A percentile compares a stretch with the other conserved stretches of the same genome.
Conservation (phyloP, 2,797 vertebrate genomes). For the Urocyon cinereoargenteus region DNA sequence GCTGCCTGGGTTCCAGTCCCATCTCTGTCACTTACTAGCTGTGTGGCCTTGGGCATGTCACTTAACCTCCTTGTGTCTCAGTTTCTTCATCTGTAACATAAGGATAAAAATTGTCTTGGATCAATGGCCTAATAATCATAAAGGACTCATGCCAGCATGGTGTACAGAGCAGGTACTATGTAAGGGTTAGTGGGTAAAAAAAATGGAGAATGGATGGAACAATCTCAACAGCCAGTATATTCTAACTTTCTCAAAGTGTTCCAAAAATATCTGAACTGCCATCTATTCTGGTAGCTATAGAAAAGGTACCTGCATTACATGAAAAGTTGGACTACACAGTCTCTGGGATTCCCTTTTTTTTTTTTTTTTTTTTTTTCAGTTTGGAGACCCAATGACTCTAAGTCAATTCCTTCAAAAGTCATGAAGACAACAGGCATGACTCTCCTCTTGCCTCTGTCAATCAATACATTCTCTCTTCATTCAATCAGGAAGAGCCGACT, state of each 20-base stretch:
- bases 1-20: neutral
- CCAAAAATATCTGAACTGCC: neutral
- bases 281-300: neutral
- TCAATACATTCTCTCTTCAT: neutral
- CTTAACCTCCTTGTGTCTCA: neutral
- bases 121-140: neutral
- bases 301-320: neutral
- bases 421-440: neutral
- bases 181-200: neutral
- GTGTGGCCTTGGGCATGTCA: neutral
- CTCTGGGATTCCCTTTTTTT: neutral
- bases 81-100: conserved; percentile 17
- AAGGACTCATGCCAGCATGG: neutral
- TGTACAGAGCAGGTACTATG: neutral
- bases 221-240: neutral
- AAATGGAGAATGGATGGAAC: neutral
- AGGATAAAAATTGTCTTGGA: neutral
- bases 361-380: neutral
- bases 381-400: conserved; percentile 9
- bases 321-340: neutral
- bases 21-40: neutral
- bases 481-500: neutral
- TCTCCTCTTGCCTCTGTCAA: neutral
- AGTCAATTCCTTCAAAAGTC: conserved; percentile 11
- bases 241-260: neutral